phyloP scores from a whole-genome alignment of 2,888 invertebrate species.

The Mesochorus sp. region DNA sequence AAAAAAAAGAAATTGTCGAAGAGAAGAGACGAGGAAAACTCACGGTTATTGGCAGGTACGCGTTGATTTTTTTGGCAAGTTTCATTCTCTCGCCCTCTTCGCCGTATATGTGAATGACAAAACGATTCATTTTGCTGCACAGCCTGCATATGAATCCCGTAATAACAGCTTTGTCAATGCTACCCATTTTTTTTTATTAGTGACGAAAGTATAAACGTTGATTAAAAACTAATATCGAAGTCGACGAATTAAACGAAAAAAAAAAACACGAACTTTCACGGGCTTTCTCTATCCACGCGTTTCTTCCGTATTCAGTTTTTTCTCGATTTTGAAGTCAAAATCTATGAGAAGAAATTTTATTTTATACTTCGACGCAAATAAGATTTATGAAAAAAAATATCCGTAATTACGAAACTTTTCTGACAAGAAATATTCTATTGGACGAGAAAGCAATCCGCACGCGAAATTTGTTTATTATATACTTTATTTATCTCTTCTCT shows the following conservation, averaged over 20 bases:
- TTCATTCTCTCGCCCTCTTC: conserved; percentile 89
- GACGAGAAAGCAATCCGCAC: too few species aligned
- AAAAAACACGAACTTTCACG: neutral
- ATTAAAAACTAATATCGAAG: neutral
- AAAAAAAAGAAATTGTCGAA: neutral
- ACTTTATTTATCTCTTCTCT: conserved; percentile 47
- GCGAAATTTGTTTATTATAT: conserved; percentile 55
- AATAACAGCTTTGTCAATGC: conserved; percentile 90
- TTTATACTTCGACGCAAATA: neutral
- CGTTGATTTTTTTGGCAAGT: conserved; percentile 91
- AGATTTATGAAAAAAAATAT: neutral
- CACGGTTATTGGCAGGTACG: conserved; percentile 91
- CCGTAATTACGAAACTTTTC: conserved; percentile 3
- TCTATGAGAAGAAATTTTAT: neutral
- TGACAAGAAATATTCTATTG: neutral
- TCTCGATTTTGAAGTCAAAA: neutral
- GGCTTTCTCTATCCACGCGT: neutral
- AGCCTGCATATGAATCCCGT: conserved; percentile 93
- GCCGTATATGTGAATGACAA: conserved; percentile 92
- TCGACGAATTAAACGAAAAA: neutral
- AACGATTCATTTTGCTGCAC: conserved; percentile 93
- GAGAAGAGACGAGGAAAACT: conserved; percentile 35
- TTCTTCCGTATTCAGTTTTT: neutral
- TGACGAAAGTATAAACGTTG: neutral
- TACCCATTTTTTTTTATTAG: conserved; percentile 86